Base-by-base conservation (phyloP, 2,797 vertebrate genomes). In the Fistularia commersonii region DNA sequence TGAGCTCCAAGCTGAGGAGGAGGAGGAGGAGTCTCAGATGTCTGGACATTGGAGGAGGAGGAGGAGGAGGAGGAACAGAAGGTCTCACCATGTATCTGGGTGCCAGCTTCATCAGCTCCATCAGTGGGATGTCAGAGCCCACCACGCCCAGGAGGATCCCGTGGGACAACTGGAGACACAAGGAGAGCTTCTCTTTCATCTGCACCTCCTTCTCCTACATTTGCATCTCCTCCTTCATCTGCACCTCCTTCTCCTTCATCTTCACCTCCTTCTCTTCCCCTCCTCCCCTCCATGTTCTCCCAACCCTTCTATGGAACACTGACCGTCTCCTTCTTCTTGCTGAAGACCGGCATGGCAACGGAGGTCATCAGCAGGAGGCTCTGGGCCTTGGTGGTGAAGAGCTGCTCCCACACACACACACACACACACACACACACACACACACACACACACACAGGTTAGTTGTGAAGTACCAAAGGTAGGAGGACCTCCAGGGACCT, bases 321-420 rank as follows among this genome's bases (percentile, higher is more conserved):
- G 23, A 98, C 96, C 35, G 95, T 98, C 78, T 98, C 95, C 0
- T 94, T 96, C 89, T 98, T 98, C 82, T 95, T 97, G 85, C 96
- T 98, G 90, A 98, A 98, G 51, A 98, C 96, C 0, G 96, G 95
- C 95, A 98, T 97, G 74, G 96, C 94, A 74, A 97, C 96, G 0
- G 96, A 96, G 1, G 95, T 98, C 93, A 98, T 95, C 32, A 99
- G 91, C 69, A 92, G 80, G 56, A 93, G 80, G 81, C 92, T 96
- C 87, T 95, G 92, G 31, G 95, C 90, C 65, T 94, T 92, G 0
- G 92, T 93, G 54, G 84, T 81, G 68, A 95, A 93, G 49, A 97
- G 92, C 96, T 96, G 88, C 48, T 7, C n/a, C n/a, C n/a, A 66
- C 14, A 53, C 3, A 49, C 8, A 42, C 41, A 15, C 41, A 41